Percentiles rank a stretch among this genome's conserved stretches.
Evolutionary conservation across 2,113 vertebrate genomes (phyloP).

Genomic region (Australoheros scitulus): DNA sequence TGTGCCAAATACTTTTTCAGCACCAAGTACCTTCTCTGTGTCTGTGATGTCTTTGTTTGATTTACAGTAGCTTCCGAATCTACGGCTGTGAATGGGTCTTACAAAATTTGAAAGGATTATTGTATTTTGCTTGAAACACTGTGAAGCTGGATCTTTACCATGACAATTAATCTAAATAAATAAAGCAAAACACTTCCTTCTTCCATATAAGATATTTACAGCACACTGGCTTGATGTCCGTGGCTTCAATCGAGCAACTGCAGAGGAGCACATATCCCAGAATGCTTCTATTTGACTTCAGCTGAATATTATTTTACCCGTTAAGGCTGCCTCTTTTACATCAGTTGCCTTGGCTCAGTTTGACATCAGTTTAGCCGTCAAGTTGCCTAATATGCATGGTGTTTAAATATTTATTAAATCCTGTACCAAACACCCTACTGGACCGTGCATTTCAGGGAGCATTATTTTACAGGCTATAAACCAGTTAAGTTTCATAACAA

Average conservation of each 20-base stretch:
- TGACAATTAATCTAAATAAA: neutral
- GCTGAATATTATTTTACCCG: neutral
- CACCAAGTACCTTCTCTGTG: neutral
- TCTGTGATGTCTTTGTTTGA: neutral
- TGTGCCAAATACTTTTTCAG: neutral
- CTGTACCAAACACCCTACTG: neutral
- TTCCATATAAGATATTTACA: neutral
- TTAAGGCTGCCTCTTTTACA: neutral
- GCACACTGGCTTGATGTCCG: neutral
- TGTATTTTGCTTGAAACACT: neutral
- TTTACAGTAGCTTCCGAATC: neutral
- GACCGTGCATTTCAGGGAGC: neutral
- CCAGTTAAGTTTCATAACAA: neutral
- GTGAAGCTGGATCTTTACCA: neutral
- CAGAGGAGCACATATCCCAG: neutral
- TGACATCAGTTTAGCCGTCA: neutral
- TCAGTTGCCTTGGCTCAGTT: slow-evolving; percentile 1
- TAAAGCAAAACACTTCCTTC: neutral
- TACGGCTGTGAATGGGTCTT: neutral
- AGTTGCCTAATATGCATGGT: neutral
- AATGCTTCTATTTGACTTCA: neutral
- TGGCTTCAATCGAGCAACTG: neutral
- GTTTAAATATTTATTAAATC: neutral
- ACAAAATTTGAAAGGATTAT: neutral
- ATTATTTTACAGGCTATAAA: neutral